phyloP scores from a whole-genome alignment of 2,113 vertebrate species.

The Zootoca vivipara region DNA sequence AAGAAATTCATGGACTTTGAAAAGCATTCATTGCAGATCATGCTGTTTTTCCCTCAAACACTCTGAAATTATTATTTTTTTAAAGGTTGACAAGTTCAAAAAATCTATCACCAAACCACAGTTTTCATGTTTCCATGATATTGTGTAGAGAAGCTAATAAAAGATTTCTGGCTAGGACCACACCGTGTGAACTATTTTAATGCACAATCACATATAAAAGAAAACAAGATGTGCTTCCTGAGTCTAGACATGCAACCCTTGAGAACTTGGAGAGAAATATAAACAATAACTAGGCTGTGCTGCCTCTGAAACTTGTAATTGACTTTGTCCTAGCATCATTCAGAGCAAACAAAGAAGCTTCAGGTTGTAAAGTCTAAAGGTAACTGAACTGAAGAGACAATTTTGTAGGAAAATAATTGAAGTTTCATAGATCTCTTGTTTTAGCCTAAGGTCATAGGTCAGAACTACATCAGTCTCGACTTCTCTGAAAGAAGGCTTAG shows the following conservation, averaged over 20 bases:
- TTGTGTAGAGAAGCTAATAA: conserved; percentile 29
- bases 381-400: neutral
- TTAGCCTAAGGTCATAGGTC: neutral
- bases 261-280: conserved; percentile 12
- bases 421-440: neutral
- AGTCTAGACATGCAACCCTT: conserved; percentile 1
- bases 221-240: neutral
- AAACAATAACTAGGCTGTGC: neutral
- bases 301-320: conserved; percentile 26
- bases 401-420: conserved; percentile 9
- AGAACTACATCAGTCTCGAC: neutral
- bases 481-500: neutral
- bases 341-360: neutral
- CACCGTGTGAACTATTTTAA: conserved; percentile 1
- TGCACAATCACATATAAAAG: conserved; percentile 2
- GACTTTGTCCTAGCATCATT: neutral
- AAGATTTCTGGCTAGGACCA: conserved; percentile 10
- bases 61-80: conserved; percentile 48
- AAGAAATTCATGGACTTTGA: conserved; percentile 58
- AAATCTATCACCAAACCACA: neutral
- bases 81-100: conserved; percentile 53
- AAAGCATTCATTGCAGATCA: conserved; percentile 48
- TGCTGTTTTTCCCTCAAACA: conserved; percentile 35
- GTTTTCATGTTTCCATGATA: conserved; percentile 28
- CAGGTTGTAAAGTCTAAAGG: neutral